phyloP scores from a whole-genome alignment of 2,888 invertebrate species.

The Leucania comma region DNA sequence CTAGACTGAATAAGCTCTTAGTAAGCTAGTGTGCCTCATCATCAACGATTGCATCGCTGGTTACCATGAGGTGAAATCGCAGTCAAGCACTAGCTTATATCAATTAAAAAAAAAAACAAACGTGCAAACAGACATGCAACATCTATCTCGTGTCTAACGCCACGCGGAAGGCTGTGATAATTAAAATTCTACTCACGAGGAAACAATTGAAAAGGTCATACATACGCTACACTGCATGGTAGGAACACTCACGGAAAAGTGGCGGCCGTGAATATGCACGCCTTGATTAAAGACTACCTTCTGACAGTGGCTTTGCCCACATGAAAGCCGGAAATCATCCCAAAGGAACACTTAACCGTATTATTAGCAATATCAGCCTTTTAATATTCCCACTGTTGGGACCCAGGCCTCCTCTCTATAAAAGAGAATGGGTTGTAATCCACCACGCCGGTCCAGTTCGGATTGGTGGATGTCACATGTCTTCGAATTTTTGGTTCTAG shows the following conservation, averaged over 20 bases:
- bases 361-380: too few relatives aligned
- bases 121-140: conserved; percentile 34
- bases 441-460: too few relatives aligned
- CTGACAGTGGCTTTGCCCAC: neutral
- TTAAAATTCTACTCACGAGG: conserved; percentile 80
- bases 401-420: too few relatives aligned
- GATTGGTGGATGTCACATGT: too few relatives aligned
- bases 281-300: conserved; percentile 19
- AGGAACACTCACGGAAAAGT: conserved; percentile 21
- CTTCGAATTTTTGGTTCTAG: too few relatives aligned
- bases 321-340: neutral
- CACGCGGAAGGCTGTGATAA: conserved; percentile 74
- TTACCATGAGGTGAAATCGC: too few relatives aligned
- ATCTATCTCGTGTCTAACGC: conserved; percentile 39
- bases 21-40: too few relatives aligned
- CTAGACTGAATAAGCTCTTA: too few relatives aligned
- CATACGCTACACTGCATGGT: conserved; percentile 37
- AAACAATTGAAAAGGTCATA: conserved; percentile 75
- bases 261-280: conserved; percentile 51
- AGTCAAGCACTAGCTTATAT: too few relatives aligned
- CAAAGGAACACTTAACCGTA: neutral
- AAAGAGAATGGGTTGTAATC: too few relatives aligned
- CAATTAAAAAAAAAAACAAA: conserved; percentile 9
- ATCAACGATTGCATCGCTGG: too few relatives aligned
- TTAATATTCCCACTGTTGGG: too few relatives aligned